These are phyloP conservation scores for Propsilocerus akamusi DNA, from an alignment of 1,140 invertebrate genomes.

Conservation along the genomic window DNA sequence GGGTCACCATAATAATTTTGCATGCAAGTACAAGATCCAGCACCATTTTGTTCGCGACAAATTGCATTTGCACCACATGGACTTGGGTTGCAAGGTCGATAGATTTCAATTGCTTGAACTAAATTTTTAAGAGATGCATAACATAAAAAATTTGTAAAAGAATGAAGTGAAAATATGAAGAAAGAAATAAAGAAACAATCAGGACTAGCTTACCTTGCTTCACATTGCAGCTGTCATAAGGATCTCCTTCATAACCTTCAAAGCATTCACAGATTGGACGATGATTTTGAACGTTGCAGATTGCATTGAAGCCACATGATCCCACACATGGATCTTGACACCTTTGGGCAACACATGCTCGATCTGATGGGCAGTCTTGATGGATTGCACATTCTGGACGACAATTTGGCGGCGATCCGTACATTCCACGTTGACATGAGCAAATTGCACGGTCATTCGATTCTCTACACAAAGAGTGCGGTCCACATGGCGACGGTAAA, in stretches of 20 bases:
- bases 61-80: slow-evolving; percentile 66
- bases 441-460: slow-evolving; percentile 53
- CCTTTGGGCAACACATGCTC: slow-evolving; percentile 61
- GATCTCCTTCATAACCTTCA: slow-evolving; percentile 58
- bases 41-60: slow-evolving; percentile 56
- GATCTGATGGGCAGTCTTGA: slow-evolving; percentile 48
- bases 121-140: slow-evolving; percentile 13
- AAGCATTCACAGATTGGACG: slow-evolving; percentile 58
- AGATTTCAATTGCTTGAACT: slow-evolving; percentile 17
- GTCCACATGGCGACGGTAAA: slow-evolving; percentile 59
- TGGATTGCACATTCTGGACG: slow-evolving; percentile 62
- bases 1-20: slow-evolving; percentile 68
- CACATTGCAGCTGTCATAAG: slow-evolving; percentile 52
- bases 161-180: slow-evolving; percentile 7
- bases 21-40: slow-evolving; percentile 59
- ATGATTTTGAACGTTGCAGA: slow-evolving; percentile 57
- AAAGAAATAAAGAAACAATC: slow-evolving; percentile 5
- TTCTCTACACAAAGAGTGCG: slow-evolving; percentile 57
- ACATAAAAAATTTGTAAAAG: slow-evolving; percentile 9
- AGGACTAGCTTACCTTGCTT: slow-evolving; percentile 36
- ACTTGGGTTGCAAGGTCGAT: slow-evolving; percentile 57
- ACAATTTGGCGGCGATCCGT: slow-evolving; percentile 55
- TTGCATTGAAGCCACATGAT: slow-evolving; percentile 63
- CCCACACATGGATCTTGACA: slow-evolving; percentile 70
- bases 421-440: slow-evolving; percentile 53